Base-by-base conservation (phyloP, 1,140 invertebrate genomes). In the Halictus rubicundus region DNA sequence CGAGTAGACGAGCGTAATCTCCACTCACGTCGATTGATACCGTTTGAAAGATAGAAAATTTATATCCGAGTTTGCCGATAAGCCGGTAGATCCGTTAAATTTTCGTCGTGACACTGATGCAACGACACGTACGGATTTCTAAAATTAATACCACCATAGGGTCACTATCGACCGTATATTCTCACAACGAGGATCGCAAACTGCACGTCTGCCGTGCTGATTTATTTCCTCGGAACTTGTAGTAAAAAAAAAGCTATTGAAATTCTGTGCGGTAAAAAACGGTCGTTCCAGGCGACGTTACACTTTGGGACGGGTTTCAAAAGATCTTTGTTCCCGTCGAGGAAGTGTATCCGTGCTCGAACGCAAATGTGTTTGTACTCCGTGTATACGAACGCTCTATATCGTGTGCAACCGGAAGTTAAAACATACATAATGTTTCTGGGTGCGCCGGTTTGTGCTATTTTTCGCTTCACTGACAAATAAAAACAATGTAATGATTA, bases 391-490 rank as follows among this genome's bases (percentile, higher is more conserved):
- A 73, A 68, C 57, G 71, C 71, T 76, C 42, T 73, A 76, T 83
- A 69, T 81, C 71, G 72, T 78, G 68, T 76, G 81, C 81, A 86
- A 46, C 82, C 90, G 91, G 91, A 92, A 91, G 91, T 91, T 84
- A 77, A 46, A 87, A 86, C 88, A 87, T 88, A 86, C 90, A 89
- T 91, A 91, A 91, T 90, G 87, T 87, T 86, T 78, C 81, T 91
- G 91, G 91, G 90, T 92, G 91, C 89, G 91, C 87, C 92, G 82
- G 86, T 73, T 81, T 77, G 80, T 84, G 80, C 88, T 89, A 92
- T 93, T 92, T 93, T 89, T 92, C 92, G 91, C 92, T 92, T 93
- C 91, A 92, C 89, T 93, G 92, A 70, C 89, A 92, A 91, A 92
- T 91, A 86, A 89, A 92, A 91, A 91, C 88, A 90, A 88, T 80